A percentile compares a stretch with the other conserved stretches of the same genome.
These are phyloP conservation scores for Ephialtes manifestator DNA, from an alignment of 2,888 invertebrate genomes.

Conservation along the genomic window DNA sequence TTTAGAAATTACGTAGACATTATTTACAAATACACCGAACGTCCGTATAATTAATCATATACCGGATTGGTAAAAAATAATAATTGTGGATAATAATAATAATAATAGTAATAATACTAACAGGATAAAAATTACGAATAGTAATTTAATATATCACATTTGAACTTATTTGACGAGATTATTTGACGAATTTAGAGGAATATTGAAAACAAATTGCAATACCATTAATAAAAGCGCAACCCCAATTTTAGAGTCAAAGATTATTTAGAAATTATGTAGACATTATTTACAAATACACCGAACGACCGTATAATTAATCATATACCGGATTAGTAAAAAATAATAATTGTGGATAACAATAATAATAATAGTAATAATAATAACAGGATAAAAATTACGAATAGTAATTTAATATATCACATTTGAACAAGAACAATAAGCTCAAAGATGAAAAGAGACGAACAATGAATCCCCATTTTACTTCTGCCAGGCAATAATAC, in stretches of 20 bases:
- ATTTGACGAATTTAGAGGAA: slow-evolving; percentile 42
- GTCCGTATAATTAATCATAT: not conserved
- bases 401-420: not conserved
- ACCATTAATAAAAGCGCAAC: not conserved
- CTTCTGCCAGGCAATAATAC: not conserved
- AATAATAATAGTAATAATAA: no score
- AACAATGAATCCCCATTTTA: not conserved
- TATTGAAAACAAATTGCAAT: not conserved
- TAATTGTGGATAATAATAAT: not conserved
- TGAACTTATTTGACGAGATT: no score
- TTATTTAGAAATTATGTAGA: not conserved
- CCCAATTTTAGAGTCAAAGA: not conserved
- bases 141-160: no score
- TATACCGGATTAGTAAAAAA: not conserved
- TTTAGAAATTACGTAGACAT: not conserved
- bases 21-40: not conserved
- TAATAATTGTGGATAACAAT: not conserved
- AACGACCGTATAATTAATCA: not conserved
- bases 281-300: not conserved
- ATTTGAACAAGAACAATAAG: not conserved
- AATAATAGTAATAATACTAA: not conserved
- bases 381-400: not conserved
- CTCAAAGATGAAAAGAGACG: not conserved
- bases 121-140: no score
- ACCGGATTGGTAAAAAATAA: not conserved